These are phyloP conservation scores for Drosophila melanogaster DNA, from an alignment of 1,140 invertebrate species.

Conservation along the genomic window Release_6_plus_ISO1_MT NC_004354.4:262501-263000, in stretches of 20 bases:
- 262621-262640: neutral
- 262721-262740: neutral
- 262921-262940: conserved; percentile 48
- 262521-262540: conserved; percentile 21
- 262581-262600: conserved; percentile 13
- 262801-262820: conserved; percentile 37
- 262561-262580: conserved; percentile 14
- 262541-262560: conserved; percentile 14
- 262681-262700: conserved; percentile 11
- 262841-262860: conserved; percentile 16
- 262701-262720: neutral
- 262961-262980: conserved; percentile 8
- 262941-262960: conserved; percentile 32
- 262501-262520: conserved; percentile 14
- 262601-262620: neutral
- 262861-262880: neutral
- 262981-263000: neutral
- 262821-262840: conserved; percentile 27
- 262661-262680: conserved; percentile 43
- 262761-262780: too few relatives aligned
- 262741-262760: conserved; percentile 21
- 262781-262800: conserved; percentile 40
- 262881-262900: conserved; percentile 47
- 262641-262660: neutral
- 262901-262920: conserved; percentile 61